Conservation (phyloP, 2,797 vertebrate species). For the Danionella dracula region DNA sequence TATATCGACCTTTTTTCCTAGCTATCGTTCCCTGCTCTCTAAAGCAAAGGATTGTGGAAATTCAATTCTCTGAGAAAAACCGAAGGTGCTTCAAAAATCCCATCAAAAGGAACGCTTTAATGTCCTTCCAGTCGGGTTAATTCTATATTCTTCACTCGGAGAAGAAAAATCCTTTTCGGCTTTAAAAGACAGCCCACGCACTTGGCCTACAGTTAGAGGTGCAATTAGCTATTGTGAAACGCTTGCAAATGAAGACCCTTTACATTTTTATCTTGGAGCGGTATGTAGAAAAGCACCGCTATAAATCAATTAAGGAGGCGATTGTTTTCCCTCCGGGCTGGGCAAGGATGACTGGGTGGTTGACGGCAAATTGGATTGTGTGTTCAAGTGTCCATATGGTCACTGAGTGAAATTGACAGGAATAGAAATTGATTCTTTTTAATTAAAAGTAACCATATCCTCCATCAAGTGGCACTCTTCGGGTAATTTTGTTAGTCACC, state of each 20-base stretch:
- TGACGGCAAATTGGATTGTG: conserved; percentile 64
- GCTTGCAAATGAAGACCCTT: conserved; percentile 1
- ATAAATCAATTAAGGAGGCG: conserved; percentile 46
- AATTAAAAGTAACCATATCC: conserved; percentile 74
- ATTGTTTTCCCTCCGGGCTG: conserved; percentile 48
- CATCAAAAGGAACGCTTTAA: neutral
- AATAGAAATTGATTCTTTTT: conserved; percentile 70
- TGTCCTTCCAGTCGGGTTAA: neutral
- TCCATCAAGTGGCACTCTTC: conserved; percentile 61
- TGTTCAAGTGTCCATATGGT: conserved; percentile 74
- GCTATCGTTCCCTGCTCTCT: neutral
- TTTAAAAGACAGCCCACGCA: neutral
- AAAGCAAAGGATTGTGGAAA: neutral
- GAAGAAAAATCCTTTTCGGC: neutral
- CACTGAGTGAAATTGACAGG: conserved; percentile 54
- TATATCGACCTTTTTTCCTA: conserved; percentile 9
- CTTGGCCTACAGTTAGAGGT: neutral
- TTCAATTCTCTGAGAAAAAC: neutral
- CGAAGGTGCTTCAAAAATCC: neutral
- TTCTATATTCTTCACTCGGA: neutral
- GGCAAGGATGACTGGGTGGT: conserved; percentile 35
- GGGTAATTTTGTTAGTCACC: conserved; percentile 65
- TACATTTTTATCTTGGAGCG: conserved; percentile 10
- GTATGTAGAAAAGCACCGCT: conserved; percentile 24
- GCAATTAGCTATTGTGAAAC: neutral